phyloP scores from a whole-genome alignment of 1,140 invertebrate species.

The Drosophila ogumai region DNA sequence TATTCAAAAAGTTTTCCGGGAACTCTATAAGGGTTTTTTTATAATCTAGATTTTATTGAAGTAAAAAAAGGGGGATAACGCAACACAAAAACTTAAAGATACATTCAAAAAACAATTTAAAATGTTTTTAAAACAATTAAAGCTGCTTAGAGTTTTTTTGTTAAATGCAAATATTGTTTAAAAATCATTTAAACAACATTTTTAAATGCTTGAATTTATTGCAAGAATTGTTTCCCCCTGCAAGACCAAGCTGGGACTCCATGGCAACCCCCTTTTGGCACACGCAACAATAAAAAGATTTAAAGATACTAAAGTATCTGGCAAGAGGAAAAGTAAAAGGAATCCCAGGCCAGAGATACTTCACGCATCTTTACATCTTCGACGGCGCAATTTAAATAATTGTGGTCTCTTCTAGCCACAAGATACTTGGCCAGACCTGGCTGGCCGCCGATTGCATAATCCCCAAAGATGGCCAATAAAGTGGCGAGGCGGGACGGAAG shows the following conservation, averaged over 20 bases:
- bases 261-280: conserved; percentile 10
- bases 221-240: neutral
- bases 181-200: neutral
- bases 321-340: conserved; percentile 65
- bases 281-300: conserved; percentile 48
- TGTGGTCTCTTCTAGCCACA: conserved; percentile 74
- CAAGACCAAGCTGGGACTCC: neutral
- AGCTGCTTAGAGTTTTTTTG: neutral
- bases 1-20: neutral
- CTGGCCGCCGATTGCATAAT: conserved; percentile 53
- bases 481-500: conserved; percentile 7
- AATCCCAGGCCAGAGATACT: conserved; percentile 27
- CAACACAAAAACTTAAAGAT: neutral
- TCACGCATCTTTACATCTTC: conserved; percentile 62
- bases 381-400: conserved; percentile 74
- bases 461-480: conserved; percentile 43
- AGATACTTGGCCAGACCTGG: conserved; percentile 17
- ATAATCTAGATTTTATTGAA: neutral
- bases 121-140: neutral
- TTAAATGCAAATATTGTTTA: neutral
- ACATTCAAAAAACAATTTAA: no score
- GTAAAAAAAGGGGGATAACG: neutral
- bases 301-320: conserved; percentile 48
- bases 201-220: neutral
- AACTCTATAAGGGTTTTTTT: neutral